Evolutionary conservation across 1,140 invertebrate species (phyloP), one percentile per base, ranked within the genome.

Genomic region (Nilaparvata lugens): DNA sequence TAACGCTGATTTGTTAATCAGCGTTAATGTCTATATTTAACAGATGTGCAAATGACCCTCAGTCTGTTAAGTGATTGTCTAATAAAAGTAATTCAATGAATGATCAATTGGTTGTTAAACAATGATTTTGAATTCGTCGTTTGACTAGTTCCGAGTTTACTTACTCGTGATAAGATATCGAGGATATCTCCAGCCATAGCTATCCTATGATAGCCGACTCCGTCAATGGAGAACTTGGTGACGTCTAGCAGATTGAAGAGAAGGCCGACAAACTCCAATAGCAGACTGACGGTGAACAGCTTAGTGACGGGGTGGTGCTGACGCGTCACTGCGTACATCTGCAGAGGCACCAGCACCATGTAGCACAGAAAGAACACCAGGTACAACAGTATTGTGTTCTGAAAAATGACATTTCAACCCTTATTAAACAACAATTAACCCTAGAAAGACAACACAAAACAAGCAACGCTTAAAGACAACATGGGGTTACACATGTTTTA

Each of bases 251-350:
- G 81, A 75, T 93, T 95, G 54, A 94, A 82, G 54, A 87, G 84
- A 31, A 95, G 74, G 19, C 91, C 91, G 23, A 89, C 74, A 69
- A 93, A 87, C 72, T 97, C 93, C 62, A 95, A 75, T 9, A 88
- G 72, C 25, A 97, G 78, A 72, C 91, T 93, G 24, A 83, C 83
- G 24, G 93, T 95, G 67, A 98, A 92, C 18, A 97, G 75, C 72
- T 87, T 86, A n/a, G 93, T 95, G 0, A 97, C 87, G 48, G 89
- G 86, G 78, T 97, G 94, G 68, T 84, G 86, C 73, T 95, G 93
- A 60, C 84, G 82, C 54, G 85, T 79, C 53, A 87, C 88, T 51
- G 93, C 93, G 77, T 95, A 93, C 31, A 93, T 79, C 78, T 97
- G 95, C 58, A 97, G 78, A 25, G 91, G 88, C 54, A 93, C 81